Evolutionary conservation across 2,888 invertebrate genomes (phyloP).

Genomic region (Rhyacophila evoluta): DNA sequence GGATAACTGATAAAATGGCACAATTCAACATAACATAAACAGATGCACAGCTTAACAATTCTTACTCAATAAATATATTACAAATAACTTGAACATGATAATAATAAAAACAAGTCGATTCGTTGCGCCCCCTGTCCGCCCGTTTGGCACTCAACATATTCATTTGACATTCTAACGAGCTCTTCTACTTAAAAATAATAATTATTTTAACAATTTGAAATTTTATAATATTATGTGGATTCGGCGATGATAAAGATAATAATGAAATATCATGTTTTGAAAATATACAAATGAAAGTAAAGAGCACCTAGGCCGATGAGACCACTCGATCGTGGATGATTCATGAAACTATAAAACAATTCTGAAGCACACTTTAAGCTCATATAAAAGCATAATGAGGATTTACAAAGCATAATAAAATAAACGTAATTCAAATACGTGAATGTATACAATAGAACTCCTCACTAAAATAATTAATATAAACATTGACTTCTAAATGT

Average conservation of each 20-base stretch:
- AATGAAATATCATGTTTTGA: background rate
- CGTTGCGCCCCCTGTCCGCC: slow-evolving; percentile 30
- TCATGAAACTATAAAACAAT: background rate
- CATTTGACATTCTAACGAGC: slow-evolving; percentile 44
- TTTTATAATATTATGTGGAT: background rate
- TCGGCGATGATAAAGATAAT: slow-evolving; percentile 1
- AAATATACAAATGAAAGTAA: slow-evolving; percentile 22
- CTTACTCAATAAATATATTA: slow-evolving; percentile 47
- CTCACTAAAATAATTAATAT: background rate
- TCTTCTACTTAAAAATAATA: slow-evolving; percentile 37
- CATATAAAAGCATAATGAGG: background rate
- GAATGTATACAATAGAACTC: background rate
- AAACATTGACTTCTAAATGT: slow-evolving; percentile 15
- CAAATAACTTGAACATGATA: slow-evolving; percentile 28
- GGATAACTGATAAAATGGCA: slow-evolving; percentile 51
- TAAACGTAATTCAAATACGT: background rate
- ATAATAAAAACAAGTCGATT: slow-evolving; percentile 38
- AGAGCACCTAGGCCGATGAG: background rate
- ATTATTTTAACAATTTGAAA: slow-evolving; percentile 36
- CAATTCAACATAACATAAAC: slow-evolving; percentile 51
- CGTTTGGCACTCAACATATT: slow-evolving; percentile 38
- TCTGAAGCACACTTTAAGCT: background rate
- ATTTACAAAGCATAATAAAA: background rate
- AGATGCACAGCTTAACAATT: slow-evolving; percentile 46
- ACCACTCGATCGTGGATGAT: background rate